phyloP scores from a whole-genome alignment of 2,113 vertebrate genomes.

The Pelvicachromis taeniatus region DNA sequence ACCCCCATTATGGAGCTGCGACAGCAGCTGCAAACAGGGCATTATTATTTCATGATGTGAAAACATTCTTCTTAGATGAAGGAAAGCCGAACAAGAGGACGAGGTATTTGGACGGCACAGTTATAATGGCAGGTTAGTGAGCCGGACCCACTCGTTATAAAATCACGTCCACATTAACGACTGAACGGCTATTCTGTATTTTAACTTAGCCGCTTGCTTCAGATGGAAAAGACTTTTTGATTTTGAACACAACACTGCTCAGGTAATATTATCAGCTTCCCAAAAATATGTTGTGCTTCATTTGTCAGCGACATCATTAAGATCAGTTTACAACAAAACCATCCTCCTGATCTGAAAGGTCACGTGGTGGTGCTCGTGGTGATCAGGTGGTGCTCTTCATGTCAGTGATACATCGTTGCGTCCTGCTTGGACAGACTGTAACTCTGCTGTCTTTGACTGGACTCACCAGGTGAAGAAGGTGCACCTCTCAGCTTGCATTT shows the following conservation, averaged over 20 bases:
- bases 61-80: conserved; percentile 57
- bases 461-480: background rate
- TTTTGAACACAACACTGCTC: background rate
- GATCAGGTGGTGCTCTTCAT: background rate
- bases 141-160: conserved; percentile 19
- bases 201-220: background rate
- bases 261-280: background rate
- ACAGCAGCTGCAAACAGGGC: conserved; percentile 61
- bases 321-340: background rate
- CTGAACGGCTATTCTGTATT: conserved; percentile 15
- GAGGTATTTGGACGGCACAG: conserved; percentile 36
- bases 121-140: conserved; percentile 47
- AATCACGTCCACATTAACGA: conserved; percentile 27
- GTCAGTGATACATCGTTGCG: background rate
- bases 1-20: conserved; percentile 49
- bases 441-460: background rate
- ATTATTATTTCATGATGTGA: conserved; percentile 72
- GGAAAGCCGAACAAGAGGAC: background rate
- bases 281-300: background rate
- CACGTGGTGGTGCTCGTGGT: background rate
- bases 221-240: background rate
- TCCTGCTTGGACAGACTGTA: background rate
- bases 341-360: background rate
- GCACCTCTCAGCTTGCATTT: fast-evolving
- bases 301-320: background rate